Conservation (phyloP, 2,113 vertebrate genomes). For the Amazona vittata region DNA sequence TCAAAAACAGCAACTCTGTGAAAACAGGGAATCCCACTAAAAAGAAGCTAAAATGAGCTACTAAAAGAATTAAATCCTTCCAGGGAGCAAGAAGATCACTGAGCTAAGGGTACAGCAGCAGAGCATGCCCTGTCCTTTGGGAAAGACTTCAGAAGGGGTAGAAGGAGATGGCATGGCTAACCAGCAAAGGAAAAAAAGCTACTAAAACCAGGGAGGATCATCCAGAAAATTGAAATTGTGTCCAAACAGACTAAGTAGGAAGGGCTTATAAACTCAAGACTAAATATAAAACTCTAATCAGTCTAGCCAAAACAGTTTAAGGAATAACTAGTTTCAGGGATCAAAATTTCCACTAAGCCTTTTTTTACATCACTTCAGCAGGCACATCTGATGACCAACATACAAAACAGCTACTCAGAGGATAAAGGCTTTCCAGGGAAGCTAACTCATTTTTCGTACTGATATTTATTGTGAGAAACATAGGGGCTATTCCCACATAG, state of each 20-base stretch:
- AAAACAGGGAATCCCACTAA: background rate
- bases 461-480: background rate
- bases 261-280: background rate
- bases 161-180: background rate
- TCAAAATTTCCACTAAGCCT: background rate
- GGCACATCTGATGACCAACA: background rate
- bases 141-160: background rate
- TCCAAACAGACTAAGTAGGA: background rate
- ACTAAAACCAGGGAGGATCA: background rate
- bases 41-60: background rate
- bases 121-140: background rate
- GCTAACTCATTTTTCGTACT: background rate
- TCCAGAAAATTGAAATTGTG: background rate
- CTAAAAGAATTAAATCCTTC: constrained; percentile 16
- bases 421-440: background rate
- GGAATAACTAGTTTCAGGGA: background rate
- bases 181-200: background rate
- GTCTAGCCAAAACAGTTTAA: background rate
- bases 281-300: background rate
- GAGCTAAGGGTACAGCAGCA: background rate
- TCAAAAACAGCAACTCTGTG: constrained; percentile 23
- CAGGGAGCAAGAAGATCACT: background rate
- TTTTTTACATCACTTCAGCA: background rate
- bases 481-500: background rate
- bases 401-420: background rate